Percentiles rank a stretch among this genome's conserved stretches.
Conservation (phyloP, 2,113 vertebrate species). For the Hippoglossus stenolepis region DNA sequence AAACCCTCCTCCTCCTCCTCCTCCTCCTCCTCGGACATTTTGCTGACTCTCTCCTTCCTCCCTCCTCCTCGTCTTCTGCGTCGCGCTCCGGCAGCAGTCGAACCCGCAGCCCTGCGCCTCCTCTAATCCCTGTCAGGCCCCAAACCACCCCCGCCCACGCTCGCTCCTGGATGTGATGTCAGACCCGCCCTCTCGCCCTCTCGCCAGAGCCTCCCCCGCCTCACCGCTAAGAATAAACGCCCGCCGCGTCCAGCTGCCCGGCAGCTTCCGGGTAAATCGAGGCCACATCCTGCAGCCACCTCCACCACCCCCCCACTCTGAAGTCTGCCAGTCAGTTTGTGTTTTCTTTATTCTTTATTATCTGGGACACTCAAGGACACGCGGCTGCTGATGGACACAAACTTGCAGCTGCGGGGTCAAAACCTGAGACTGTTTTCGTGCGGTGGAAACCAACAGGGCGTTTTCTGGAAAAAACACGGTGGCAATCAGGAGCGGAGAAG, state of each 20-base stretch:
- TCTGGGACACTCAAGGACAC: conserved; percentile 58
- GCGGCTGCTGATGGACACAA: conserved; percentile 32
- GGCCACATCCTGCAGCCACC: conserved; percentile 57
- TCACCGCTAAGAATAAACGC: conserved; percentile 68
- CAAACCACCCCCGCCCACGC: conserved; percentile 64
- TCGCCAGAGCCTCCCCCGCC: conserved; percentile 50
- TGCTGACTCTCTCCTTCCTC: conserved; percentile 62
- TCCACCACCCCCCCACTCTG: conserved; percentile 21
- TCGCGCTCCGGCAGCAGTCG: conserved; percentile 47
- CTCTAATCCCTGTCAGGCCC: conserved; percentile 56
- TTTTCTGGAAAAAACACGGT: conserved; percentile 30
- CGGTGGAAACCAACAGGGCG: conserved; percentile 37
- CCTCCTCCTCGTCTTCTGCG: conserved; percentile 8
- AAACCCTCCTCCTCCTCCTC: conserved; percentile 29
- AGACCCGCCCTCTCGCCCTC: conserved; percentile 32
- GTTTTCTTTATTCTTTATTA: neutral
- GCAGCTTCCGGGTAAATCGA: conserved; percentile 63
- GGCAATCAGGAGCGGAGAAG: conserved; percentile 7
- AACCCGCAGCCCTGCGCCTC: conserved; percentile 65
- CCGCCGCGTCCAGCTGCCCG: conserved; percentile 20
- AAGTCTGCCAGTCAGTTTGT: conserved; percentile 25
- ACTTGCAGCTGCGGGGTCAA: conserved; percentile 13
- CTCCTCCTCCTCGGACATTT: conserved; percentile 40
- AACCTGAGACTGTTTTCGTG: conserved; percentile 40
- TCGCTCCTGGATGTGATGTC: conserved; percentile 51